Percentiles rank a stretch among this genome's conserved stretches.
These are phyloP conservation scores for Diplodus sargus DNA, from an alignment of 2,797 vertebrate species.

Conservation along the genomic window DNA sequence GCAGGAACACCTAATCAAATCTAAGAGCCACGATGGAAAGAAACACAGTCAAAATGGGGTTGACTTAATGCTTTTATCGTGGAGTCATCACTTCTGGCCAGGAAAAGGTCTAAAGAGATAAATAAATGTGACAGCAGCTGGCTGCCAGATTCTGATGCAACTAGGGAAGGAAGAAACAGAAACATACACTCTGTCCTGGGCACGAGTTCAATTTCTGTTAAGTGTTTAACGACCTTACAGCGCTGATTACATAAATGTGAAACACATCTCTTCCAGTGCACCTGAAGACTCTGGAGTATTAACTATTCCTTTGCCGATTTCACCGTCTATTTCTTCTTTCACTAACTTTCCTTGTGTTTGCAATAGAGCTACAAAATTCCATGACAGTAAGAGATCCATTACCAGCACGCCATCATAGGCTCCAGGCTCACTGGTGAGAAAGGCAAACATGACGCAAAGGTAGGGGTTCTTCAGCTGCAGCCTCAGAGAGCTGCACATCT, in stretches of 20 bases:
- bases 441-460: conserved; percentile 97
- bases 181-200: conserved; percentile 38
- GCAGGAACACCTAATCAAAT: conserved; percentile 2
- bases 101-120: conserved; percentile 35
- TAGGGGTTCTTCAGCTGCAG: conserved; percentile 96
- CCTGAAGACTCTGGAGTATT: conserved; percentile 11
- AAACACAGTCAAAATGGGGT: conserved; percentile 8
- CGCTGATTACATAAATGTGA: conserved; percentile 28
- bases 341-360: background rate
- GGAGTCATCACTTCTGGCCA: conserved; percentile 23
- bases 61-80: conserved; percentile 17
- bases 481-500: conserved; percentile 97
- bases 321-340: background rate
- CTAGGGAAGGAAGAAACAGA: conserved; percentile 37
- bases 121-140: conserved; percentile 43
- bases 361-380: conserved; percentile 4
- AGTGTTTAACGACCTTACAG: conserved; percentile 36
- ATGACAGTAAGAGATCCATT: conserved; percentile 28
- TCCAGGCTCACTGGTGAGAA: conserved; percentile 96
- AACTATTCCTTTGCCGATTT: background rate
- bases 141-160: conserved; percentile 39
- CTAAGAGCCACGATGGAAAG: conserved; percentile 2
- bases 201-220: conserved; percentile 18
- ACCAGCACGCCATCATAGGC: conserved; percentile 97
- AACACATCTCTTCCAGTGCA: conserved; percentile 45